These are phyloP conservation scores for Ianthella basta DNA, from an alignment of 37 sponge, comb jelly and placozoan species.

Conservation along the genomic window DNA sequence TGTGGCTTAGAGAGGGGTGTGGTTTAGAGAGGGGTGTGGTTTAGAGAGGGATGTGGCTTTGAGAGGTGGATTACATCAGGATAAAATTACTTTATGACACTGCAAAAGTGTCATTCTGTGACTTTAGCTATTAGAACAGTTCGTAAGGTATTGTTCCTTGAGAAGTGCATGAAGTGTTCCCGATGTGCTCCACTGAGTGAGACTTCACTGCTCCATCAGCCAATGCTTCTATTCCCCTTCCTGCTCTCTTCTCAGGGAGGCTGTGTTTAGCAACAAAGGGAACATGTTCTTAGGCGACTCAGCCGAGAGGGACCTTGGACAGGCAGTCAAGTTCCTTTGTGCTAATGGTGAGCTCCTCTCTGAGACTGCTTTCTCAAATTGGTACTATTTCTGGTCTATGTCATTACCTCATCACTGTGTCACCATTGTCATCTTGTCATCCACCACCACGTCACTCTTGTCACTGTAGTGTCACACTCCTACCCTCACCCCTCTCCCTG, in stretches of 20 bases:
- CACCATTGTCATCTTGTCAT: background rate
- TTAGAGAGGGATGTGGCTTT: too few relatives aligned
- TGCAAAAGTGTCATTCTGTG: too few relatives aligned
- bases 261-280: conserved; percentile 53
- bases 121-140: too few relatives aligned
- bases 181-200: too few relatives aligned
- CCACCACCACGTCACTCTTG: background rate
- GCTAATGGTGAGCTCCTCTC: conserved; percentile 59
- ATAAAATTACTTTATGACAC: too few relatives aligned
- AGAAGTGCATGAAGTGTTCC: too few relatives aligned
- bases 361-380: too few relatives aligned
- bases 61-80: background rate
- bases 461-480: background rate
- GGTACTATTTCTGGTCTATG: too few relatives aligned
- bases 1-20: too few relatives aligned
- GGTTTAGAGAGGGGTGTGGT: too few relatives aligned
- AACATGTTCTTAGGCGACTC: conserved; percentile 55
- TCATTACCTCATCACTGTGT: too few relatives aligned
- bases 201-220: background rate
- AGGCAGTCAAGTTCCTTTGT: conserved; percentile 84
- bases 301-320: conserved; percentile 76
- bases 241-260: conserved; percentile 41
- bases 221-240: background rate
- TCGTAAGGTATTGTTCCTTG: too few relatives aligned
- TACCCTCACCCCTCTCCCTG: background rate